Evolutionary conservation across 2,113 vertebrate genomes (phyloP).

Genomic region (Orthonyx spaldingii): DNA sequence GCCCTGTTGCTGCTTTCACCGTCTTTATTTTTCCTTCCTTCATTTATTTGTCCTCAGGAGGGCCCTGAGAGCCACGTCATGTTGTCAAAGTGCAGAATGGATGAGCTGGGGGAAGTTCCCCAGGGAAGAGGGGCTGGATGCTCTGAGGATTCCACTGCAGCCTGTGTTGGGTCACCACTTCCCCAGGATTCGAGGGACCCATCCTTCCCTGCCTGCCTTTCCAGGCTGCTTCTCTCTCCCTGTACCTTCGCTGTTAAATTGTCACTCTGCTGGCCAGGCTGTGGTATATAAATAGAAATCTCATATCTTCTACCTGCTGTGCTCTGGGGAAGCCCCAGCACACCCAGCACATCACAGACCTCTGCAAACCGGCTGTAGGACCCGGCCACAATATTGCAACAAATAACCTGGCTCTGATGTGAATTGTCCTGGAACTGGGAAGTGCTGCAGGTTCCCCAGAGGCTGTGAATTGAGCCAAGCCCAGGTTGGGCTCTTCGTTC

Average conservation of each 20-base stretch:
- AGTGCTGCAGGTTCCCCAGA: background rate
- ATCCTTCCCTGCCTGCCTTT: background rate
- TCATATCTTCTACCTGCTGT: conserved; percentile 45
- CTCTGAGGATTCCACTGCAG: background rate
- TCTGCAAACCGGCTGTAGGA: background rate
- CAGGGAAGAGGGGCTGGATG: background rate
- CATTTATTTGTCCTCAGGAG: background rate
- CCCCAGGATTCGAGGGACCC: background rate
- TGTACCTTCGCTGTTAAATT: background rate
- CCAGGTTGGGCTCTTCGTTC: background rate
- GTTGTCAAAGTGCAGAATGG: background rate
- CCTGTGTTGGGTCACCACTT: background rate
- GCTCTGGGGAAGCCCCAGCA: conserved; percentile 46
- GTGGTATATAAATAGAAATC: conserved; percentile 55
- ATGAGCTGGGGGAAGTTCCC: background rate
- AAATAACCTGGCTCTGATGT: conserved; percentile 24
- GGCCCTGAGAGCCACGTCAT: accelerated
- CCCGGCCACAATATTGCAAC: conserved; percentile 28
- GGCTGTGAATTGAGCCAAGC: background rate
- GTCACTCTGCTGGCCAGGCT: background rate
- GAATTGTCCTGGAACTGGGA: background rate
- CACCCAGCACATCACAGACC: background rate
- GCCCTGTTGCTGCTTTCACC: background rate
- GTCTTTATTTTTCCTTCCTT: background rate
- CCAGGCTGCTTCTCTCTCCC: background rate